Evolutionary conservation across 2,888 invertebrate genomes (phyloP), one percentile per base, ranked within the genome.

Genomic region (Clivina fossor): DNA sequence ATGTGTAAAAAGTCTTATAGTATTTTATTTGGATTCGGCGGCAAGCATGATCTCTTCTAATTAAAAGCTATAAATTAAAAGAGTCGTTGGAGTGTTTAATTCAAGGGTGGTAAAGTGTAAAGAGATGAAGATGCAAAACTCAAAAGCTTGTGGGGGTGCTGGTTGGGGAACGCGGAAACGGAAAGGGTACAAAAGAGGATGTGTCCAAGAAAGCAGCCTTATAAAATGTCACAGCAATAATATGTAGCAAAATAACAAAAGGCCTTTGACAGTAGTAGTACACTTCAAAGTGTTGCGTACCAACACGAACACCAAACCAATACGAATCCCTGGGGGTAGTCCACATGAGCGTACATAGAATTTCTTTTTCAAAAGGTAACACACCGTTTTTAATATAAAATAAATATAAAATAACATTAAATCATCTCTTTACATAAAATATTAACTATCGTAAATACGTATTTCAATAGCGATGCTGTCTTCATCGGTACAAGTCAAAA

Each of bases 201-300:
- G 19, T 53, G 44, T 44, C 37, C 53, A 53, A 53, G 53, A 13
- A 44, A 53, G 44, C 44, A 53, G 53, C 44, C 44, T 44, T 43
- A 53, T 41, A 53, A 41, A 53, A 53, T 53, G 53, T 44, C 43
- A 53, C 53, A 70, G 72, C 67, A 72, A 74, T 74, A 72, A 73
- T 72, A 74, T 72, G 70, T 72, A 69, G 71, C 69, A 68, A 70
- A 33, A 71, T 71, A 68, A 74, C 73, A 74, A 74, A 73, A 71
- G 72, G 66, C 68, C 71, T 72, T 72, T 72, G 71, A 72, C 69
- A 67, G 68, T 65, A 66, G 68, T 65, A 66, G 67, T 65, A 65
- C 65, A 73, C 73, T 70, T 74, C 74, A 73, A 73, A 74, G 73
- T 72, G 67, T 66, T 44, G 44, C 37, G 44, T 44, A 35, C 33